Evolutionary conservation across 2,797 vertebrate species (phyloP).

Genomic region (Poecile montanus): DNA sequence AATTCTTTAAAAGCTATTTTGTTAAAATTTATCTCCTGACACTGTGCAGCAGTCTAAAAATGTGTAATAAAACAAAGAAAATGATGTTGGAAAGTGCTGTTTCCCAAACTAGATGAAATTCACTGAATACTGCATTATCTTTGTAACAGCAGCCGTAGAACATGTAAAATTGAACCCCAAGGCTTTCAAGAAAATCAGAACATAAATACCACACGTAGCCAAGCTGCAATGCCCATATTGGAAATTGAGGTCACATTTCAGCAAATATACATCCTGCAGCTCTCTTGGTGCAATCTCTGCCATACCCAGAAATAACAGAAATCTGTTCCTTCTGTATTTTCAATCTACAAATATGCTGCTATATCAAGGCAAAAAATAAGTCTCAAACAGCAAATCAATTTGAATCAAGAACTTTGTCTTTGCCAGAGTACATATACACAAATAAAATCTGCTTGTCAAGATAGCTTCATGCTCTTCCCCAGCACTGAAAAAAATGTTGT

Average conservation of each 20-base stretch:
- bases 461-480: background rate
- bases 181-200: background rate
- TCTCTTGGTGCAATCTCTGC: background rate
- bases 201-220: background rate
- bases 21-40: background rate
- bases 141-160: background rate
- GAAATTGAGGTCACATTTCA: background rate
- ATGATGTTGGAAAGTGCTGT: background rate
- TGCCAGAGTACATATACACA: background rate
- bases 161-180: background rate
- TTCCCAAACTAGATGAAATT: background rate
- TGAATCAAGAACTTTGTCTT: background rate
- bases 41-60: background rate
- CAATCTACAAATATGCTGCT: background rate
- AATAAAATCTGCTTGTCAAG: background rate
- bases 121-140: background rate
- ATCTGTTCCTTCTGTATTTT: background rate
- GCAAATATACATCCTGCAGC: background rate
- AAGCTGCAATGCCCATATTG: background rate
- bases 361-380: background rate
- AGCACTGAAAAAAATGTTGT: conserved; percentile 4
- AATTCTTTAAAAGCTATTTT: background rate
- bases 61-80: background rate
- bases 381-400: background rate
- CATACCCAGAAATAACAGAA: background rate